These are phyloP conservation scores for Pollenia amentaria DNA, from an alignment of 2,888 invertebrate genomes.

Conservation along the genomic window DNA sequence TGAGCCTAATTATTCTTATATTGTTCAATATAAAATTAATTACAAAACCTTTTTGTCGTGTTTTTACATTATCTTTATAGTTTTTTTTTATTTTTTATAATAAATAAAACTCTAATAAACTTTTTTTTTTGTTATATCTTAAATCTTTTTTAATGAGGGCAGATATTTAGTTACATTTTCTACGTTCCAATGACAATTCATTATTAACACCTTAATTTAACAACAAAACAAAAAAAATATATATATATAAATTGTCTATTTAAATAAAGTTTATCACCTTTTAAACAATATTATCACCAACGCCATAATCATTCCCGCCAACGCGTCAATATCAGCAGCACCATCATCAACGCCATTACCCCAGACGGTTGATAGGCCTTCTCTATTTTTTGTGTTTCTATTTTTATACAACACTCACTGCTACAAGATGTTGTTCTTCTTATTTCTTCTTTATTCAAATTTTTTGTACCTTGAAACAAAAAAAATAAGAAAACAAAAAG, in stretches of 20 bases:
- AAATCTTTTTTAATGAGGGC: conserved; percentile 4
- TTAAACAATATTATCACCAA: conserved; percentile 54
- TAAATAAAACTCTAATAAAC: conserved; percentile 1
- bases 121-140: not conserved
- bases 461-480: conserved; percentile 12
- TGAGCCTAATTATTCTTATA: too few species aligned
- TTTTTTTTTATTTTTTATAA: not conserved
- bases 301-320: conserved; percentile 22
- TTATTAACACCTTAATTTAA: conserved; percentile 58
- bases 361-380: conserved; percentile 15
- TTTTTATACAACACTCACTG: not conserved
- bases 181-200: conserved; percentile 36
- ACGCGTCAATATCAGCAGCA: not conserved
- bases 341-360: not conserved
- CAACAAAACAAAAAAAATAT: conserved; percentile 30
- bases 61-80: too few species aligned
- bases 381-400: not conserved
- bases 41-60: too few species aligned
- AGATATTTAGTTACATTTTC: not conserved
- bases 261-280: conserved; percentile 69
- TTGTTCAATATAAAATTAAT: too few species aligned
- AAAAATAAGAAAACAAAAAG: not conserved
- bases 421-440: conserved; percentile 17
- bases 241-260: conserved; percentile 47
- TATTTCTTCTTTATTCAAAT: conserved; percentile 29